Base-by-base conservation (phyloP, 2,113 vertebrate species). In the Tamias sibiricus region DNA sequence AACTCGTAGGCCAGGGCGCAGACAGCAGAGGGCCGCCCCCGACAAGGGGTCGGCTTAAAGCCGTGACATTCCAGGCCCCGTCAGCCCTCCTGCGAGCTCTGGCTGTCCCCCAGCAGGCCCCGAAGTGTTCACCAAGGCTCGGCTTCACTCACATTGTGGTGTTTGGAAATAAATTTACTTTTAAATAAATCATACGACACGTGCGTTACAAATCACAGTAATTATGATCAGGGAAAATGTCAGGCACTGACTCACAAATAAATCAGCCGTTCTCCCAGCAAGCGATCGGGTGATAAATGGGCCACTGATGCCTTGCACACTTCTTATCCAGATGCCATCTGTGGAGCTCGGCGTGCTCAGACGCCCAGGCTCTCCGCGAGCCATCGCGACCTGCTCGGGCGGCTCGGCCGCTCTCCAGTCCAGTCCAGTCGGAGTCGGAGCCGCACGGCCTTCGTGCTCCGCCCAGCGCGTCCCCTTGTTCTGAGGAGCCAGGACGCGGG, bases 121-220 rank as follows among this genome's bases (percentile, higher is more conserved):
- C 44, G 42, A 77, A 75, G 72, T 68, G 42, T 57, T 44, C 12
- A 1, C 57, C 59, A 37, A 49, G 19, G 2, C 10, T 62, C 35
- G 8, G 35, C 28, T 57, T 24, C 47, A 64, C 72, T 66, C 86
- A 75, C 62, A 71, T 52, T 37, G 75, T 71, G 87, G 66, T 32
- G 77, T 72, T 80, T 59, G 68, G 68, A 90, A 88, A 69, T 81
- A 72, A 85, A 91, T 82, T 62, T 74, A 47, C 62, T 40, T 94
- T 76, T 86, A 74, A 85, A 94, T 96, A 94, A 95, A 89, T 85
- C 40, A 74, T 74, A 62, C 0, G 16, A 75, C 28, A 13, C 37
- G 44, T 32, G 49, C 44, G 10, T 90, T 80, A 91, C 64, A 93
- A 91, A 89, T 59, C 86, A 86, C 47, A 49, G 72, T 93, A 32